Evolutionary conservation across 2,797 vertebrate species (phyloP).

Genomic region (Tarsius wallacei): DNA sequence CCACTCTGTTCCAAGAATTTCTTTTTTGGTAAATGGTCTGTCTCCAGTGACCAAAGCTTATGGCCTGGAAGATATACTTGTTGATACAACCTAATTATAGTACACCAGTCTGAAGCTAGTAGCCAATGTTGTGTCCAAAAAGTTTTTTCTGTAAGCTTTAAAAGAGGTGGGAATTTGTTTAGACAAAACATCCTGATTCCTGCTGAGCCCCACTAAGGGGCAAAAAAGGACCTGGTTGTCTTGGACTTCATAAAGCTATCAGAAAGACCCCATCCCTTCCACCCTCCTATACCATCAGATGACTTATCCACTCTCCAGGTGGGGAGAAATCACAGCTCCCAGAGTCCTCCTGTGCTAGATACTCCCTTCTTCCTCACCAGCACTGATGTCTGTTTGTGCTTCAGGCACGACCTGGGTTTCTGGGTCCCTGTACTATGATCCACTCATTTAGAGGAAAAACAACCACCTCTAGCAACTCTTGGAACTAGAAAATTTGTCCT

Average conservation of each 20-base stretch:
- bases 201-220: background rate
- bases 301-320: background rate
- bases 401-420: background rate
- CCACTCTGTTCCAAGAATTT: background rate
- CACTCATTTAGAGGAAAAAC: background rate
- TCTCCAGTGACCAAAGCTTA: background rate
- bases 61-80: background rate
- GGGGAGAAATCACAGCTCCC: background rate
- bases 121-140: background rate
- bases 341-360: background rate
- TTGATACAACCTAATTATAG: background rate
- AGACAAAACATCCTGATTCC: background rate
- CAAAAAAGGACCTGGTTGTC: background rate
- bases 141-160: background rate
- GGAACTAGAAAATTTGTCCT: background rate
- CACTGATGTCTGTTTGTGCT: background rate
- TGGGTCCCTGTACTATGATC: accelerated
- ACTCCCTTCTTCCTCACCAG: background rate
- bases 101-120: background rate
- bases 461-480: background rate
- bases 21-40: background rate
- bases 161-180: background rate
- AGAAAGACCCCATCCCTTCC: background rate
- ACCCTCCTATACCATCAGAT: no score
- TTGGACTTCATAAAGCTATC: background rate